Evolutionary conservation across 2,113 vertebrate genomes (phyloP).

Genomic region (Lontra canadensis): DNA sequence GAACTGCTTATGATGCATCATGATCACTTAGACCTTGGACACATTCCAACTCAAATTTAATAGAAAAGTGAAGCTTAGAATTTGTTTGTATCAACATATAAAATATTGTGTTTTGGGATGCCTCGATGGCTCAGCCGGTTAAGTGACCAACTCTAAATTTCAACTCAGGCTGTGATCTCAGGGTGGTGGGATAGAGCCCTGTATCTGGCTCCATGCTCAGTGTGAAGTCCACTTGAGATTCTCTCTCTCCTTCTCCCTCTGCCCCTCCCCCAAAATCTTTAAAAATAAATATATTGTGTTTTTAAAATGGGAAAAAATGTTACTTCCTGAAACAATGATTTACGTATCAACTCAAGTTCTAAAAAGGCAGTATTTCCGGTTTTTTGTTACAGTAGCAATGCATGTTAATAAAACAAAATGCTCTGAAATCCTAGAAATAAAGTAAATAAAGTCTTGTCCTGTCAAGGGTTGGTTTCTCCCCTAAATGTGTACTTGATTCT

Average conservation of each 20-base stretch:
- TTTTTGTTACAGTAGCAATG: background rate
- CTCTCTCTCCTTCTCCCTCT: too few relatives aligned
- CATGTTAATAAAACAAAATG: constrained; percentile 15
- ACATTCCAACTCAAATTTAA: background rate
- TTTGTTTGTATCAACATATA: background rate
- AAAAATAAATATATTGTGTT: background rate
- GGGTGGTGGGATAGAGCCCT: too few relatives aligned
- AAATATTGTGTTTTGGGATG: background rate
- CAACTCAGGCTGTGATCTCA: too few relatives aligned
- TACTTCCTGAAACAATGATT: background rate
- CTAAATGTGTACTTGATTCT: background rate
- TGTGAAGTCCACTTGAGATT: too few relatives aligned
- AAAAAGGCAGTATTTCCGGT: background rate
- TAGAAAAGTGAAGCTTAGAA: background rate
- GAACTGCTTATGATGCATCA: background rate
- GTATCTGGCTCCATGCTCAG: too few relatives aligned
- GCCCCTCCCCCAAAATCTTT: background rate
- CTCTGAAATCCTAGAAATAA: background rate
- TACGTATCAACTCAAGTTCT: background rate
- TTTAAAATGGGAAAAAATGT: constrained; percentile 2
- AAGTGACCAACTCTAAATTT: too few relatives aligned
- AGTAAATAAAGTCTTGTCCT: background rate
- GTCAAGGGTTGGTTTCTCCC: background rate
- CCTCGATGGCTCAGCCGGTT: too few relatives aligned
- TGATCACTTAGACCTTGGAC: background rate